These are phyloP conservation scores for Phengaris alcon DNA, from an alignment of 2,888 invertebrate species.

Conservation along the genomic window DNA sequence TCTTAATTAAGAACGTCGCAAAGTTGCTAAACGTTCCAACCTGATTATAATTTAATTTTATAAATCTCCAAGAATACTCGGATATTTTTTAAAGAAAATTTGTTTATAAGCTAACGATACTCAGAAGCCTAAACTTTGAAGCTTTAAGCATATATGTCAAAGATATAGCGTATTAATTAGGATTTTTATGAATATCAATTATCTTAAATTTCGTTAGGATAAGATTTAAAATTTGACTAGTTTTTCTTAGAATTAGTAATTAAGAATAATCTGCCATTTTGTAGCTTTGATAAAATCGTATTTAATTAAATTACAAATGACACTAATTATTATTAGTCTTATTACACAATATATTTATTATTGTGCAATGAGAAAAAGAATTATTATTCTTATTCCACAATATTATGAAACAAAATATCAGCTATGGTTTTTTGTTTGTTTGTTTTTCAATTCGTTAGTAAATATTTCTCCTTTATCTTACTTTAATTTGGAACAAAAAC, in stretches of 20 bases:
- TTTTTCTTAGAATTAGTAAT: too few species aligned
- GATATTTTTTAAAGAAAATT: conserved; percentile 21
- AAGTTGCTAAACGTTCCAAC: neutral
- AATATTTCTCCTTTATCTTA: neutral
- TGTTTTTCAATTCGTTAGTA: too few species aligned
- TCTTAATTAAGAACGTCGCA: conserved; percentile 20
- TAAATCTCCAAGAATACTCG: neutral
- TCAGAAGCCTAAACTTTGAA: conserved; percentile 61
- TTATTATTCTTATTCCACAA: too few species aligned
- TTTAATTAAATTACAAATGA: too few species aligned
- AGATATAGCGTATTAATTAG: conserved; percentile 44
- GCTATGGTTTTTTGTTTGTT: too few species aligned
- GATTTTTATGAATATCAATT: neutral
- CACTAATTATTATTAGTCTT: too few species aligned
- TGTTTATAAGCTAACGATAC: conserved; percentile 29
- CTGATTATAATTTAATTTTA: conserved; percentile 20
- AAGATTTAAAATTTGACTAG: neutral
- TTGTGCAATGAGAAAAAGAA: too few species aligned
- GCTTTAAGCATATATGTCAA: conserved; percentile 73
- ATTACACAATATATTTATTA: too few species aligned
- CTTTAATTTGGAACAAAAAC: neutral
- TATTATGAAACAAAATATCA: too few species aligned
- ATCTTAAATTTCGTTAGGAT: neutral
- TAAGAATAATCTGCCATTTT: too few species aligned
- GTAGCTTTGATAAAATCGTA: too few species aligned